Base-by-base conservation (phyloP, 30 jellyfish, hydroid and myxozoan species). In the Turritopsis dohrnii region DNA sequence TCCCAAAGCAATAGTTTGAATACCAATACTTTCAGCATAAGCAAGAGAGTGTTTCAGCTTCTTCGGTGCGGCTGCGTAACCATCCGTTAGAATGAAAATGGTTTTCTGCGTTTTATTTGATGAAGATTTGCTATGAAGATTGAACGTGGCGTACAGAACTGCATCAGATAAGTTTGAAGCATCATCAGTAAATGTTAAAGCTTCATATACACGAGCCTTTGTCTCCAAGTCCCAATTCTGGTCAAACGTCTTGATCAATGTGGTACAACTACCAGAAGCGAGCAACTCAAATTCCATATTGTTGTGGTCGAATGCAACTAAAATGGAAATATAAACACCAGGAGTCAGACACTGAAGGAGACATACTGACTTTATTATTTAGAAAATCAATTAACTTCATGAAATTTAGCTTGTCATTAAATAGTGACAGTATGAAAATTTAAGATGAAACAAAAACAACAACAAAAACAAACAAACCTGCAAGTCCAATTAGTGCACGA, bases 51-150 rank as follows among this genome's bases (percentile, higher is more conserved):
- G 8, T 74, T 28, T 25, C 52, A 74, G 20, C 20, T 74, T 74
- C 60, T 74, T 74, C 8, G 82, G 82, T 21, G 82, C 82, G 5
- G 82, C 28, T 20, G 82, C 60, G 20, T 74, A 74, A 74, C 82
- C 82, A 74, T 74, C 82, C 7, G 82, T 74, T 3, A 74, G 54
- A 19, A 74, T 30, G 54, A 74, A 22, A 16, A 74, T 74, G 31
- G 82, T 74, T 74, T 28, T 74, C 26, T 29, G 25, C 9, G 60
- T 30, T 17, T 66, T 66, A 22, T 25, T 3, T 25, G 60, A 1
- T 25, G 82, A 25, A 1, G 53, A 25, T 22, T 74, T 29, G 5
- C 53, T 3, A 74, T 22, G 24, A n/a, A 74, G 82, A 9, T 74
- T 25, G 60, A 41, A 41, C 52, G 82, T 74, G 8, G 82, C 82